These are phyloP conservation scores for Gouania willdenowi DNA, from an alignment of 2,797 vertebrate species.

Conservation along the genomic window DNA sequence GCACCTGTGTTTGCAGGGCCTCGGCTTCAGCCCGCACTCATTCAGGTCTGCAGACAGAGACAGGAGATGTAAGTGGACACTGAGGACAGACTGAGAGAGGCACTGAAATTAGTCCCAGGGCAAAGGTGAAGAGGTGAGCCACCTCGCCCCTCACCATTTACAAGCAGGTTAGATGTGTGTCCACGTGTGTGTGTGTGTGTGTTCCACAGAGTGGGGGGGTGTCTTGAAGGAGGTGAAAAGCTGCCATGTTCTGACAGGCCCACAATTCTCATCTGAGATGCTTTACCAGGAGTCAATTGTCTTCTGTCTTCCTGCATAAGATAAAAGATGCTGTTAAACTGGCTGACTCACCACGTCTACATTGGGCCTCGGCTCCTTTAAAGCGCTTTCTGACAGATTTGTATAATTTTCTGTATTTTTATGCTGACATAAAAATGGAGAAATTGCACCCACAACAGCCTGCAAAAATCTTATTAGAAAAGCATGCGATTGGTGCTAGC, in stretches of 20 bases:
- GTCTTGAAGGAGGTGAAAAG: conserved; percentile 26
- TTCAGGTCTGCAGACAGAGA: conserved; percentile 84
- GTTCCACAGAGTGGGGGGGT: conserved; percentile 1
- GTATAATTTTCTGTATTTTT: conserved; percentile 28
- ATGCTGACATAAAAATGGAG: conserved; percentile 17
- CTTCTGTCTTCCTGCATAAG: conserved; percentile 47
- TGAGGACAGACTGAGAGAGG: background rate
- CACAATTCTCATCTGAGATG: conserved; percentile 38
- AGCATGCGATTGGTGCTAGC: conserved; percentile 13
- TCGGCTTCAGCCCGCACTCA: conserved; percentile 92
- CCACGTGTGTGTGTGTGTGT: conserved; percentile 15
- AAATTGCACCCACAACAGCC: conserved; percentile 22
- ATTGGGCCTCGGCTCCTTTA: conserved; percentile 3
- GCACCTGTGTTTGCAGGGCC: conserved; percentile 93
- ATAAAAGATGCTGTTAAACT: conserved; percentile 51
- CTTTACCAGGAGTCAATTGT: conserved; percentile 54
- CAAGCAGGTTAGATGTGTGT: conserved; percentile 4
- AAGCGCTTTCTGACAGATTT: conserved; percentile 4
- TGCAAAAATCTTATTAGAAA: conserved; percentile 34
- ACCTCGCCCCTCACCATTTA: conserved; percentile 35
- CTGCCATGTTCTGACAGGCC: conserved; percentile 60
- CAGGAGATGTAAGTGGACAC: conserved; percentile 12
- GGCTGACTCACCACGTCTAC: conserved; percentile 29
- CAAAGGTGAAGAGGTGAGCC: conserved; percentile 56
- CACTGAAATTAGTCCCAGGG: conserved; percentile 37